Evolutionary conservation across 1,140 invertebrate species (phyloP), one percentile per base, ranked within the genome.

Genomic region (Pseudoatta argentina): DNA sequence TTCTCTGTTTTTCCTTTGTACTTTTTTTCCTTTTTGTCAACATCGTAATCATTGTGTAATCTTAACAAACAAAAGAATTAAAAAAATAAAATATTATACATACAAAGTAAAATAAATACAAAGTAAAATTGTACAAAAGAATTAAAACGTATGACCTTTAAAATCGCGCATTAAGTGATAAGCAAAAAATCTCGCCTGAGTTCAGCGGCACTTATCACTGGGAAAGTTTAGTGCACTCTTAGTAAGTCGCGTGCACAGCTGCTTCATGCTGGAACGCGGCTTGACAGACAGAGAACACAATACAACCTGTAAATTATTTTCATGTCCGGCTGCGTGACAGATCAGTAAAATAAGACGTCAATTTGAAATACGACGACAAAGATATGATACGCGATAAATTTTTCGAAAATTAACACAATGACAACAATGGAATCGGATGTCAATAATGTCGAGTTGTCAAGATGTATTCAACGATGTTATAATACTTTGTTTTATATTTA

Each of bases 221-320:
- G 10, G 27, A 66, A 85, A 78, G 73, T 85, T 85, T 85, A 78
- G 61, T 67, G 48, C 57, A 76, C 82, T 61, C 39, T 61, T 57
- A 3, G 8, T 34, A 67, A 82, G 2, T 75, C 55, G 55, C 69
- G 55, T 83, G 39, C 27, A 76, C 48, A 53, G 10, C 67, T 59
- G 55, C 8, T 53, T 30, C 30, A 57, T 66, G 21, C 21, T 67
- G n/a, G 7, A 27, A 61, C 10, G 8, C n/a, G 55, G n/a, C 48
- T 53, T n/a, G 18, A 16, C 30, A 16, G 21, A 8, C 30, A 27
- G 16, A 79, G 1, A 24, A 73, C 4, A n/a, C n/a, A 51, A 24
- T 55, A 34, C 30, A 67, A 71, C 12, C 8, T 16, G 6, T 14
- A 77, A 44, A 55, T 85, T 78, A 59, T 66, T 66, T 39, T 55